A percentile compares a stretch with the other conserved stretches of the same genome.
These are phyloP conservation scores for Eristalinus aeneus DNA, from an alignment of 2,888 invertebrate genomes.

Conservation along the genomic window DNA sequence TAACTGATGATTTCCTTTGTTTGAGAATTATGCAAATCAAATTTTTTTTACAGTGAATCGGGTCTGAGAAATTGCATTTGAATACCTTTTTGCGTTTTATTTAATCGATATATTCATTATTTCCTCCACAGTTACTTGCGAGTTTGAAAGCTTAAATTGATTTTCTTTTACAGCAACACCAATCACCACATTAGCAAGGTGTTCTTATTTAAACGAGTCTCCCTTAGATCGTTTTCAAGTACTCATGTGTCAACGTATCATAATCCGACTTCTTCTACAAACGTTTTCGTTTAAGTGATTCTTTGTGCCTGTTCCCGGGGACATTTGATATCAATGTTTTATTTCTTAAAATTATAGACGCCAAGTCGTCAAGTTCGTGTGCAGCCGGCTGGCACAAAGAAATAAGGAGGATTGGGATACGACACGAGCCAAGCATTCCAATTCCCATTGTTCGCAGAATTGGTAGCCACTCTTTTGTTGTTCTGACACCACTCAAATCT, in stretches of 20 bases:
- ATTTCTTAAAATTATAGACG: constrained; percentile 48
- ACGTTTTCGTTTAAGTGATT: constrained; percentile 35
- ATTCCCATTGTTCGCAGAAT: constrained; percentile 44
- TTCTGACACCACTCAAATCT: constrained; percentile 59
- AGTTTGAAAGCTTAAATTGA: too few species aligned
- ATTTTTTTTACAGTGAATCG: too few species aligned
- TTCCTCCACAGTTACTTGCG: too few species aligned
- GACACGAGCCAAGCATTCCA: constrained; percentile 68
- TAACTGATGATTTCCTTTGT: too few species aligned
- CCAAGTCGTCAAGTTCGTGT: constrained; percentile 44
- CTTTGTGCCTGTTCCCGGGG: constrained; percentile 21
- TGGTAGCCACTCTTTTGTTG: constrained; percentile 55
- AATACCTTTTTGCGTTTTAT: too few species aligned
- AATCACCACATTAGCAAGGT: neutral
- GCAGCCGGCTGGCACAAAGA: constrained; percentile 57
- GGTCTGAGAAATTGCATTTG: too few species aligned
- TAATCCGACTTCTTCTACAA: constrained; percentile 7
- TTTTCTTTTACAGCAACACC: neutral
- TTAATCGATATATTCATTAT: too few species aligned
- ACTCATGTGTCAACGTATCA: constrained; percentile 31
- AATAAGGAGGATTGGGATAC: constrained; percentile 39
- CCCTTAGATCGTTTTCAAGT: neutral
- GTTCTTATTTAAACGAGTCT: neutral
- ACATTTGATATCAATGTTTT: constrained; percentile 63
- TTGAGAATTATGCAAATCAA: too few species aligned